These are phyloP conservation scores for Spea hammondii DNA, from an alignment of 2,797 vertebrate species.

Conservation along the genomic window DNA sequence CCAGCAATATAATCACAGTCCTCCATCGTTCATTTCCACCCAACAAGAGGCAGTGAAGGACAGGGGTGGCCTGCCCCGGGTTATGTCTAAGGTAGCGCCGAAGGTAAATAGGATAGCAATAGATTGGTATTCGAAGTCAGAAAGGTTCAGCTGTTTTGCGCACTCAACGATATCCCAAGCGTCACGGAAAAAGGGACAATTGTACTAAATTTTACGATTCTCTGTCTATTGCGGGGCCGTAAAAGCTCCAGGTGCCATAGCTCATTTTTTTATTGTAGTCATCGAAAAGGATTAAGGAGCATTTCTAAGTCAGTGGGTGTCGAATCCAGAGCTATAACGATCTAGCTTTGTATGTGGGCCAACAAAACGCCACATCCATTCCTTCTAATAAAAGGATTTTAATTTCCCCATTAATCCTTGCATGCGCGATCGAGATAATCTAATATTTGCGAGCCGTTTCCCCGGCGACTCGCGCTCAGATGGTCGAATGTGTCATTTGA, in stretches of 20 bases:
- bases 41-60: too few species aligned
- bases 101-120: too few species aligned
- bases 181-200: too few species aligned
- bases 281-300: not conserved
- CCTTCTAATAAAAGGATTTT: not conserved
- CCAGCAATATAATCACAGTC: too few species aligned
- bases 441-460: constrained; percentile 15
- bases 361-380: not conserved
- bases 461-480: not conserved
- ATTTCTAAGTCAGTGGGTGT: not conserved
- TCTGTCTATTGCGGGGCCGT: not conserved
- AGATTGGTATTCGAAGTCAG: too few species aligned
- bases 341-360: not conserved
- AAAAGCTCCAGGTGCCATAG: not conserved
- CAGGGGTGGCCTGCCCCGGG: too few species aligned
- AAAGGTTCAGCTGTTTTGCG: too few species aligned
- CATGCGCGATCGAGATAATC: constrained; percentile 9
- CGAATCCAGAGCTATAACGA: not conserved
- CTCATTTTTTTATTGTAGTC: not conserved
- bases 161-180: too few species aligned
- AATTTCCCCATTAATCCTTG: not conserved
- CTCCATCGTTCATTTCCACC: too few species aligned
- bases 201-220: not conserved
- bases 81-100: too few species aligned
- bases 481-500: not conserved